Base-by-base conservation (phyloP, 2,888 invertebrate species). In the Agrochola lychnidis region DNA sequence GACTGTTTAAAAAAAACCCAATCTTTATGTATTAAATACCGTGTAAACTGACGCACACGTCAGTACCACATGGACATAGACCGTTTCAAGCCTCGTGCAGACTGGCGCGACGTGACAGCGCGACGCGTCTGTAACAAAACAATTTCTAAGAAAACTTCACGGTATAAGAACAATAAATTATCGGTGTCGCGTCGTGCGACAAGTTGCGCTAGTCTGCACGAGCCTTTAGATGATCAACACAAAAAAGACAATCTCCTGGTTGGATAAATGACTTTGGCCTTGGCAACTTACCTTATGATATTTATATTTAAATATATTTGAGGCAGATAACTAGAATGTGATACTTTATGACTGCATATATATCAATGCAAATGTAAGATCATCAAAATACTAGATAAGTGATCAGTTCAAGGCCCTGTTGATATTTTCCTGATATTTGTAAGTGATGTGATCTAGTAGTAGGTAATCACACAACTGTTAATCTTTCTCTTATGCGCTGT, bases 321-420 rank as follows among this genome's bases (percentile, higher is more conserved):
- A 71, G 56, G 42, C 57, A 45, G 40, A 70, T 48, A 68, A 78
- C 14, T 16, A 51, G 48, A 66, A 79, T 57, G 40, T 51, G 30
- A 51, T 63, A 70, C 42, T 63, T 81, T 45, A 61, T 4, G 59
- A 25, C 10, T 73, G 66, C 40, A 25, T 59, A 45, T n/a, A 48
- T 59, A 73, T 63, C 22, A 40, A 82, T 78, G 45, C 62, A 67
- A 72, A 82, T 85, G n/a, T 63, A 25, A 42, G 63, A 70, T 57
- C 59, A 82, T 64, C 63, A 9, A 68, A 61, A 73, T 62, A 51
- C 16, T 9, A 62, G 42, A 81, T 84, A 74, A 59, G 53, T 59
- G 40, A 48, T 22, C 45, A 59, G 69, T 68, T 79, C 78, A 83
- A 69, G 79, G 78, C 36, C 0, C 2, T 22, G 10, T 40, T 14